A percentile compares a stretch with the other conserved stretches of the same genome.
Conservation (phyloP, 2,888 invertebrate species). For the Oligia strigilis region DNA sequence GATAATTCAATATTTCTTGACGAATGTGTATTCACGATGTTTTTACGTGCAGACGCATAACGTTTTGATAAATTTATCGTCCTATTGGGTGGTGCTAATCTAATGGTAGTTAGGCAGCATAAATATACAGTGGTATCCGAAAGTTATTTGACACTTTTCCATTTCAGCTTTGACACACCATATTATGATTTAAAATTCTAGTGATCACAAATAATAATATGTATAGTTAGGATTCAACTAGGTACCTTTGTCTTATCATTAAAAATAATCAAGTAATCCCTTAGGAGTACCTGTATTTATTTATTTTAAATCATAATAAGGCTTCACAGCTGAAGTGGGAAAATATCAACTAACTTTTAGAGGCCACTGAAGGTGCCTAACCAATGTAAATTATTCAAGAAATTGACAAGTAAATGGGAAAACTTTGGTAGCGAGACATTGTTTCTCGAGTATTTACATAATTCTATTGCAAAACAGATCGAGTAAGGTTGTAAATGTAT, state of each 20-base stretch:
- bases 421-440: not conserved
- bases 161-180: no score
- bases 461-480: conserved; percentile 14
- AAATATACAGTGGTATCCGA: no score
- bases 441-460: conserved; percentile 5
- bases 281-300: no score
- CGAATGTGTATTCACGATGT: not conserved
- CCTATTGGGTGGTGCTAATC: not conserved
- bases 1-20: conserved; percentile 28
- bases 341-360: not conserved
- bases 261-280: no score
- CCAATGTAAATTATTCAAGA: not conserved
- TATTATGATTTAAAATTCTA: no score
- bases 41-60: not conserved
- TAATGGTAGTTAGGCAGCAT: not conserved
- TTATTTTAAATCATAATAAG: no score
- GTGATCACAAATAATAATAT: no score
- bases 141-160: no score
- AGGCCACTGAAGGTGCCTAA: not conserved
- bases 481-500: conserved; percentile 16
- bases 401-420: conserved; percentile 7
- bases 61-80: conserved; percentile 10
- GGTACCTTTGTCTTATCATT: no score
- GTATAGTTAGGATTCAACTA: no score
- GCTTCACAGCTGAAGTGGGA: no score